Base-by-base conservation (phyloP, 2,113 vertebrate genomes). In the Gallinago media region DNA sequence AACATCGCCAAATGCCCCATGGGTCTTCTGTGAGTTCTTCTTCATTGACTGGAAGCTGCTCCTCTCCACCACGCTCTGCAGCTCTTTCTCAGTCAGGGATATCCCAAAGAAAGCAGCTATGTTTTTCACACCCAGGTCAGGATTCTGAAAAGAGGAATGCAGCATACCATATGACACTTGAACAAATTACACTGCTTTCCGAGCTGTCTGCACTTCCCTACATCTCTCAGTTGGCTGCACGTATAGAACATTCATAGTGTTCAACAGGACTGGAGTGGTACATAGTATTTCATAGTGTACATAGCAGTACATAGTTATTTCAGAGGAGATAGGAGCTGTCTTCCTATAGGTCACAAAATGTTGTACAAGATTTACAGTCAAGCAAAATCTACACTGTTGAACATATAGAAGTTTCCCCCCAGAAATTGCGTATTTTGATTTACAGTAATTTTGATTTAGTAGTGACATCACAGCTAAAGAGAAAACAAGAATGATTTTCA, bases 1-100 rank as follows among this genome's bases (percentile, higher is more conserved):
- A 62, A 84, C 0, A 9, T 85, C 15, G 31, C 95, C 97, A 9
- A 94, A 6, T 2, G 27, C 0, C 3, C 93, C 91, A 8, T 97
- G 95, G 14, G 96, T 98, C 42, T 94, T 88, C 31, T 61, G 23
- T 0, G 93, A 85, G 25, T 97, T 97, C 26, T 94, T 86, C 87
- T 97, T 97, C 97, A 97, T 97, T 8, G 96, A 67, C 19, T 96
- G 63, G 77, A 98, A 98, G 54, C 88, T 96, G 85, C 96, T 95
- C 19, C 87, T 96, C 21, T 92, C 74, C 36, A 81, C 54, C 18
- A 97, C 76, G 5, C 2, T 22, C 63, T 96, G 90, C 80, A 96
- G 77, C 18, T 97, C 58, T 67, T 97, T 49, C n/a, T 94, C 96
- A 86, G 65, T 91, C 83, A 96, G 44, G 7, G 88, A 47, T 71